Conservation (phyloP, 1,140 invertebrate species). For the Sarcophaga peregrina region DNA sequence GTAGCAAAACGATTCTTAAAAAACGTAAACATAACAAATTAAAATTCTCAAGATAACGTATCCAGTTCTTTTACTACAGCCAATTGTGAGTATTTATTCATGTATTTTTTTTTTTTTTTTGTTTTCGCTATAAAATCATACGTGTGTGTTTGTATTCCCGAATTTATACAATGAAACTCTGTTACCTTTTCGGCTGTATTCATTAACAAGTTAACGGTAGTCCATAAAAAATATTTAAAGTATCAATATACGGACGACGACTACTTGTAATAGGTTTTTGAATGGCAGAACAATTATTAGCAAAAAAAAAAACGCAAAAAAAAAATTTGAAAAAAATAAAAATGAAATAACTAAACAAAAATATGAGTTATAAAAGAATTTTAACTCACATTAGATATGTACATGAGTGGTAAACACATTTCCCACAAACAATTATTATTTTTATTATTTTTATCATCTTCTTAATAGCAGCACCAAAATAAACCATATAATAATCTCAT, state of each 20-base stretch:
- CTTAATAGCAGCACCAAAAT: neutral
- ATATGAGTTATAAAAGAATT: too few relatives aligned
- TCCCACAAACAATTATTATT: neutral
- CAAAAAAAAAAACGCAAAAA: neutral
- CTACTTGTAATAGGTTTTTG: neutral
- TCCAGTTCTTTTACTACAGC: too few relatives aligned
- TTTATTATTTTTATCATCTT: neutral
- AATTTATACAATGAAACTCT: neutral
- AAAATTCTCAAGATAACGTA: too few relatives aligned
- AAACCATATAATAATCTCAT: conserved; percentile 9
- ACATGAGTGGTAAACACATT: neutral
- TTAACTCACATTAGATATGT: too few relatives aligned
- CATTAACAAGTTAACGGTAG: conserved; percentile 38
- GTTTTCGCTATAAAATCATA: neutral
- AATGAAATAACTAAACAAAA: neutral
- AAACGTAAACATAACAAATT: too few relatives aligned
- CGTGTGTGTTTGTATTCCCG: neutral
- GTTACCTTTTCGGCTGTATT: conserved; percentile 22
- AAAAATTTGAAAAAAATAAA: neutral
- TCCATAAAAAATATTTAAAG: conserved; percentile 2
- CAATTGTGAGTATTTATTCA: too few relatives aligned
- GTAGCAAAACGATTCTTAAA: too few relatives aligned
- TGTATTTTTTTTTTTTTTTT: too few relatives aligned
- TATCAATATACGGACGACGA: neutral
- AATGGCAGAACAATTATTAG: neutral